Percentiles rank a stretch among this genome's conserved stretches.
These are phyloP conservation scores for Ptilodon capucinus DNA, from an alignment of 2,888 invertebrate genomes.

Conservation along the genomic window DNA sequence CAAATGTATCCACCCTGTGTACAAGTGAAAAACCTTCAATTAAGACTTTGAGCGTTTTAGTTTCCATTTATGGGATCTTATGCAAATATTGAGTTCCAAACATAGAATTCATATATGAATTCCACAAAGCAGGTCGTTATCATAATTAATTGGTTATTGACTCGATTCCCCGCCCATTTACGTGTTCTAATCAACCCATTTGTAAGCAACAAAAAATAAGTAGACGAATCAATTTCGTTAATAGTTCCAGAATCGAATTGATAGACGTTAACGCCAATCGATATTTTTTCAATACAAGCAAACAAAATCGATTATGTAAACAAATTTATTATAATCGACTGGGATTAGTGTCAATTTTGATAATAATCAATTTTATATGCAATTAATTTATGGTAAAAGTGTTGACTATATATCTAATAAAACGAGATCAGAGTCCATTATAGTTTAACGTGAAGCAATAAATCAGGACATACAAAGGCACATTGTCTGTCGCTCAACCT, in stretches of 20 bases:
- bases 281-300: slow-evolving; percentile 17
- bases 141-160: slow-evolving; percentile 49
- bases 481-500: slow-evolving; percentile 79
- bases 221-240: slow-evolving; percentile 32
- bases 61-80: slow-evolving; percentile 22
- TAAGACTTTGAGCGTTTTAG: slow-evolving; percentile 22
- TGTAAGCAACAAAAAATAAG: slow-evolving; percentile 31
- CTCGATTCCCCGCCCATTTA: slow-evolving; percentile 24
- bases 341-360: slow-evolving; percentile 23
- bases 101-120: slow-evolving; percentile 20
- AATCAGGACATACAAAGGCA: slow-evolving; percentile 79
- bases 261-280: slow-evolving; percentile 11
- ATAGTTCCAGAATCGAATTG: slow-evolving; percentile 20
- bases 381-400: slow-evolving; percentile 43
- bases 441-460: slow-evolving; percentile 62
- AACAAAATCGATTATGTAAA: slow-evolving; percentile 22
- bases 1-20: too few species aligned
- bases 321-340: slow-evolving; percentile 19
- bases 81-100: slow-evolving; percentile 24
- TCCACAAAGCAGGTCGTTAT: slow-evolving; percentile 39
- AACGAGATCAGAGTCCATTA: slow-evolving; percentile 56
- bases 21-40: slow-evolving; percentile 21
- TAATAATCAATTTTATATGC: slow-evolving; percentile 23
- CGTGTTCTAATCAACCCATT: slow-evolving; percentile 33
- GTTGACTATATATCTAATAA: slow-evolving; percentile 44